These are phyloP conservation scores for Cheilosia soror DNA, from an alignment of 2,888 invertebrate genomes.

Conservation along the genomic window DNA sequence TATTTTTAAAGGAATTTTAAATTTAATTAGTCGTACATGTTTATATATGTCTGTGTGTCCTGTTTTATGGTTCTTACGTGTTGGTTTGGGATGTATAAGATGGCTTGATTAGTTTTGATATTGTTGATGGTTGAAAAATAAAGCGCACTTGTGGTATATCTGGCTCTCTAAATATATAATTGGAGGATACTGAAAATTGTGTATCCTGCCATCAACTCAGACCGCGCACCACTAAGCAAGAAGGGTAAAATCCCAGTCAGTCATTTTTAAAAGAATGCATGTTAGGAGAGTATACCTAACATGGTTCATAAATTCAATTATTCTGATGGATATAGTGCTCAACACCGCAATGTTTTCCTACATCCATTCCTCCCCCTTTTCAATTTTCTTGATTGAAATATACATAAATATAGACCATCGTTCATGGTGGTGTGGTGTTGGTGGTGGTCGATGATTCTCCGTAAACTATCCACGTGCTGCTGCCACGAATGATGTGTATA, in stretches of 20 bases:
- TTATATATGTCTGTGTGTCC: not conserved
- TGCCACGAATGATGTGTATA: not conserved
- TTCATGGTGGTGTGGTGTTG: not conserved
- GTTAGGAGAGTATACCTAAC: not conserved
- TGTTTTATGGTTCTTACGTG: not conserved
- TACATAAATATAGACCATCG: not conserved
- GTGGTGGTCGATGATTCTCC: not conserved
- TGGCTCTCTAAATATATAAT: not conserved
- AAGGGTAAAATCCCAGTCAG: not conserved
- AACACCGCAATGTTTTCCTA: not conserved
- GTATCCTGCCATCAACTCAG: not conserved
- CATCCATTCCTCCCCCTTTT: not conserved
- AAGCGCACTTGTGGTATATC: not conserved
- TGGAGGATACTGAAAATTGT: too few relatives aligned
- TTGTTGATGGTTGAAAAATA: not conserved
- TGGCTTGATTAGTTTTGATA: not conserved
- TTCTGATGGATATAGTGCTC: slow-evolving; percentile 10
- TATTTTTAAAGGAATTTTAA: not conserved
- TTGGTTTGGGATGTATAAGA: not conserved
- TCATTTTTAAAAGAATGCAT: not conserved
- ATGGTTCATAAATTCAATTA: slow-evolving; percentile 14
- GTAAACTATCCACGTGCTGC: not conserved
- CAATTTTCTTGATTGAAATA: slow-evolving; percentile 9
- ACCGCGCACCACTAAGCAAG: not conserved
- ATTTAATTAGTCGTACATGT: not conserved